Evolutionary conservation across 2,113 vertebrate genomes (phyloP), one percentile per base, ranked within the genome.

Genomic region (Sylvilagus bachmani): DNA sequence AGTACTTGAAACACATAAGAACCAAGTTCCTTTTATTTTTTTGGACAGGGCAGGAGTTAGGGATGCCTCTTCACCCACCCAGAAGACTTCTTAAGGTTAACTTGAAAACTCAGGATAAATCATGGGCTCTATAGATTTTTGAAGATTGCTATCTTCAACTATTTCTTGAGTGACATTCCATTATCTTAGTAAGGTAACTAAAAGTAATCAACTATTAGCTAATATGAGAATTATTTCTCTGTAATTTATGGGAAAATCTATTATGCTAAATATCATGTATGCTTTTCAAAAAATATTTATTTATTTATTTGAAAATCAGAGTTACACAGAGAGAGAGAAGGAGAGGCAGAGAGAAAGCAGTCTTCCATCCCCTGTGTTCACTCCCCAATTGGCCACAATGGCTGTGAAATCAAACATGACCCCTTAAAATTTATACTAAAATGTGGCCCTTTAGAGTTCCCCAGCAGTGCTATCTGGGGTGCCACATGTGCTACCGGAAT

Each of bases 221-320:
- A 53, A 84, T 75, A 36, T 70, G 31, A 91, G 33, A 82, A 81
- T 79, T 29, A 51, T 51, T 95, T 78, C 24, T 21, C 51, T 95
- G 24, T 12, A 77, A 95, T 86, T 89, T 80, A 92, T 85, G 22
- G 78, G 80, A 77, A 84, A 80, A 85, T 93, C 62, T 73, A 24
- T 83, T 49, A 70, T 70, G 89, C 12, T 81, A 94, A 89, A 96
- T 87, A 81, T 14, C 71, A 96, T 19, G 29, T 62, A 22, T 53
- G 6, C 4, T 61, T 12, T 81, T 74, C 7, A 44, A 44, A 44
- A 44, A 9, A 44, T 44, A 44, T 44, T 44, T 44, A 44, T 44
- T 44, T 44, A 9, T 44, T 44, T 44, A 44, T 44, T 44, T 44
- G 44, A 44, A 44, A 44, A 44, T 44, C 44, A 44, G 44, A 44